These are phyloP conservation scores for Chamaedrilus cognettii DNA, from an alignment of 2,888 invertebrate species.

Conservation along the genomic window DNA sequence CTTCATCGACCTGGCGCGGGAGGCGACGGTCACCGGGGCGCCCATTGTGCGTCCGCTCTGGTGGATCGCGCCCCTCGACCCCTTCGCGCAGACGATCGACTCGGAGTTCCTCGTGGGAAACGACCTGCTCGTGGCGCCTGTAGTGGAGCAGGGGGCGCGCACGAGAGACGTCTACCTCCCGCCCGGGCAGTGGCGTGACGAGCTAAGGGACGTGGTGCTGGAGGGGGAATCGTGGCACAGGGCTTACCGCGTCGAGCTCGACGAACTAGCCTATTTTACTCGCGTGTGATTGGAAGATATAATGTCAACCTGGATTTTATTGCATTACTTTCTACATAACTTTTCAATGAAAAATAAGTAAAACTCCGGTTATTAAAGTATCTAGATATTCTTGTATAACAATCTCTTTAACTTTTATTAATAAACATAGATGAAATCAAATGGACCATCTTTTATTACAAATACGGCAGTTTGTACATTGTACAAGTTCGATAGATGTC, in stretches of 20 bases:
- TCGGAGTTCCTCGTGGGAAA: slow-evolving; percentile 61
- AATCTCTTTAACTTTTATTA: too few species aligned
- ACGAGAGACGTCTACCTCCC: slow-evolving; percentile 49
- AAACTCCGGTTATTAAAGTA: too few species aligned
- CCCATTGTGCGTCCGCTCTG: slow-evolving; percentile 91
- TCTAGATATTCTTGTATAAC: too few species aligned
- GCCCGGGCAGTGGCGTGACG: slow-evolving; percentile 34
- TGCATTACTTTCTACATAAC: too few species aligned
- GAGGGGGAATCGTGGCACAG: slow-evolving; percentile 21
- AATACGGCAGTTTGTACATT: too few species aligned
- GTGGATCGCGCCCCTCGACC: slow-evolving; percentile 83
- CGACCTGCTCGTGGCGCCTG: slow-evolving; percentile 53
- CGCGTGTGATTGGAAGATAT: too few species aligned
- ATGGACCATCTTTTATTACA: too few species aligned
- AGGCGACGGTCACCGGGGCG: slow-evolving; percentile 57
- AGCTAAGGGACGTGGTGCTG: slow-evolving; percentile 5
- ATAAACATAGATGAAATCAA: too few species aligned
- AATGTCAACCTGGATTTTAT: too few species aligned
- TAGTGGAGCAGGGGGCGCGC: slow-evolving; percentile 47
- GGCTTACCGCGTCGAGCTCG: slow-evolving; percentile 17
- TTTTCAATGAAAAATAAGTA: too few species aligned
- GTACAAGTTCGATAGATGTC: too few species aligned
- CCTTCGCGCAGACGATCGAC: slow-evolving; percentile 74
- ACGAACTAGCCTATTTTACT: slow-evolving; percentile 25
- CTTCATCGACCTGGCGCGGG: slow-evolving; percentile 42